phyloP scores from a whole-genome alignment of 1,140 invertebrate species.

The Bilobella aurantiaca region DNA sequence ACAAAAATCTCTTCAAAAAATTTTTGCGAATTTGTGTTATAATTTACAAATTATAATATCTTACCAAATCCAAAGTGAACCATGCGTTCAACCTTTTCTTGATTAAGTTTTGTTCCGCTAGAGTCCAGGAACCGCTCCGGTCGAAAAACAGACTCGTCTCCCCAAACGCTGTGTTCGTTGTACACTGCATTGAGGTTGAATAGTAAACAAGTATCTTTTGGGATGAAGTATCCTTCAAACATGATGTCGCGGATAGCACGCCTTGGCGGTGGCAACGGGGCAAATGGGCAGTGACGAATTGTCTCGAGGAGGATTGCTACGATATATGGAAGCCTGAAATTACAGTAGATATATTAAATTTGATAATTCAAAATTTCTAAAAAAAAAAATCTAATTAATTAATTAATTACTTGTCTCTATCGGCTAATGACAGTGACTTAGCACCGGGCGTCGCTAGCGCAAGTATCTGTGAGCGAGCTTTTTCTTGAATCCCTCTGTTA shows the following conservation, averaged over 20 bases:
- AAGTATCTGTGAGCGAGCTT: neutral
- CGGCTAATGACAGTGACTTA: no score
- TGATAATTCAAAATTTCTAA: slow-evolving; percentile 33
- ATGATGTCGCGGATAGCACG: neutral
- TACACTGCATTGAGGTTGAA: neutral
- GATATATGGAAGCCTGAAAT: slow-evolving; percentile 38
- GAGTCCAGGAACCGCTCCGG: neutral
- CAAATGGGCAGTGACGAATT: neutral
- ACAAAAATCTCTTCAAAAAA: no score
- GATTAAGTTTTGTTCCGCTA: neutral
- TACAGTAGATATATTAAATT: slow-evolving; percentile 70
- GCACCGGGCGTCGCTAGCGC: no score
- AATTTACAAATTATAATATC: no score
- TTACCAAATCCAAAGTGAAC: neutral
- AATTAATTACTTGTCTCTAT: no score
- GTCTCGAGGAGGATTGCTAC: neutral
- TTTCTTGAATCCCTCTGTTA: slow-evolving; percentile 59
- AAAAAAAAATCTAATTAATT: no score
- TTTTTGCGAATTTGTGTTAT: no score
- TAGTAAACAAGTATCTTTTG: neutral
- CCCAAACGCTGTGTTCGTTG: neutral
- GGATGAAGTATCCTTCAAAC: neutral
- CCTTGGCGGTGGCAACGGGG: neutral
- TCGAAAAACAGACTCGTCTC: neutral
- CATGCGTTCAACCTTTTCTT: neutral